Percentiles rank a stretch among this genome's conserved stretches.
These are phyloP conservation scores for Apostichopus leukothele DNA, from an alignment of 53 echinoderm and acorn worm species.

Conservation along the genomic window DNA sequence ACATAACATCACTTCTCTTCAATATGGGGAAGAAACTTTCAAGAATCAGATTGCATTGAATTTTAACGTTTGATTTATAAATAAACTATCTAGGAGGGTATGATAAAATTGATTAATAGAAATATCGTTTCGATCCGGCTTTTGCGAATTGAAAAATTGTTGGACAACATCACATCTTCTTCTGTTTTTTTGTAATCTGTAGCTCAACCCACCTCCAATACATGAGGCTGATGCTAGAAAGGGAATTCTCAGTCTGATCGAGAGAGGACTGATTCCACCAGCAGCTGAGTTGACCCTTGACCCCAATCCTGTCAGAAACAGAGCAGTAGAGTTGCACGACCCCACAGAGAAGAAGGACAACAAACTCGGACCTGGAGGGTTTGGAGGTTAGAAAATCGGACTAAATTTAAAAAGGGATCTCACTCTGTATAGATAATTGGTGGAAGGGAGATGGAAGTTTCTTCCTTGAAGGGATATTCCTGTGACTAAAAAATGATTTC, in stretches of 20 bases:
- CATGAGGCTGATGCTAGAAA: conserved; percentile 83
- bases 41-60: no score
- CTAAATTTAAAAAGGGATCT: neutral
- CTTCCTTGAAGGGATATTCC: no score
- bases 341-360: conserved; percentile 74
- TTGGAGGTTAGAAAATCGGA: conserved; percentile 65
- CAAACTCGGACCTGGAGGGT: conserved; percentile 64
- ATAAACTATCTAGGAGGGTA: no score
- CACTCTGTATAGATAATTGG: neutral
- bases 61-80: no score
- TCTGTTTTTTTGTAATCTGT: neutral
- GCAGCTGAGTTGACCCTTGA: conserved; percentile 97
- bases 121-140: no score
- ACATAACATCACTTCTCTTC: no score
- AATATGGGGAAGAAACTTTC: no score
- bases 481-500: no score
- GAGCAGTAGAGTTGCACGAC: conserved; percentile 66
- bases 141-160: no score
- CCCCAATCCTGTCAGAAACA: conserved; percentile 88
- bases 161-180: no score
- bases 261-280: conserved; percentile 91
- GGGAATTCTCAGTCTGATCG: conserved; percentile 90
- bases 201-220: conserved; percentile 88
- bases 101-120: no score
- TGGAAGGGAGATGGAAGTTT: neutral